Percentiles rank a stretch among this genome's conserved stretches.
Evolutionary conservation across 1,140 invertebrate species (phyloP).

Genomic region (Lasioglossum baleicum): DNA sequence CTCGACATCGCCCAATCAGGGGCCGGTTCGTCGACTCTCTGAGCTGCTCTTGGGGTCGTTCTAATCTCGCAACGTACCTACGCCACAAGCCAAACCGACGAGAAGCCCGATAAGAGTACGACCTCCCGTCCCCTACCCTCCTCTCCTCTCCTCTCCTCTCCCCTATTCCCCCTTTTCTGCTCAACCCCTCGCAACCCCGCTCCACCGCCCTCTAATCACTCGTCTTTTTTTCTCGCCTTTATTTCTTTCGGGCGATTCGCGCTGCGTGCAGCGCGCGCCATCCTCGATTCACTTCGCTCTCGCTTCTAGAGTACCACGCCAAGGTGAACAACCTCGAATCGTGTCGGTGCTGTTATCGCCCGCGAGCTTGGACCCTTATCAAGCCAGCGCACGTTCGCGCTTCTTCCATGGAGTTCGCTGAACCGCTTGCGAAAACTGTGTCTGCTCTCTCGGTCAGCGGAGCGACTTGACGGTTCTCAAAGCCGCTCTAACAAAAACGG

Average conservation of each 20-base stretch:
- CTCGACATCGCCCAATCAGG: slow-evolving; percentile 62
- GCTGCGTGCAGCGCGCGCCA: slow-evolving; percentile 14
- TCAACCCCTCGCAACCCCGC: background rate
- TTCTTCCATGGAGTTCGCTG: slow-evolving; percentile 53
- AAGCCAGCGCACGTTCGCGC: slow-evolving; percentile 58
- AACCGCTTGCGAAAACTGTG: slow-evolving; percentile 34
- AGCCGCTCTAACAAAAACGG: no score
- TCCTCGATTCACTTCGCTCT: slow-evolving; percentile 4
- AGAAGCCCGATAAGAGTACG: slow-evolving; percentile 67
- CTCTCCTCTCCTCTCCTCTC: background rate
- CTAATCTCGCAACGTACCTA: slow-evolving; percentile 69
- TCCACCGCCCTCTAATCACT: slow-evolving; percentile 20
- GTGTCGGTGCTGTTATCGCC: slow-evolving; percentile 76
- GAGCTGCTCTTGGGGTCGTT: slow-evolving; percentile 65
- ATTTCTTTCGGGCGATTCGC: slow-evolving; percentile 10
- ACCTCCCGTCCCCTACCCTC: slow-evolving; percentile 11
- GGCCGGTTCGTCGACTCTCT: slow-evolving; percentile 64
- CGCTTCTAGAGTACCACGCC: slow-evolving; percentile 49
- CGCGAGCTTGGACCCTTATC: slow-evolving; percentile 73
- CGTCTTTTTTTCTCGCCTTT: slow-evolving; percentile 40
- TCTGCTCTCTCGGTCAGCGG: no score
- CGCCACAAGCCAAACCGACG: slow-evolving; percentile 64
- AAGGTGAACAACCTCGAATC: slow-evolving; percentile 78
- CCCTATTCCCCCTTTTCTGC: background rate
- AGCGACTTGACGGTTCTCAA: no score